Base-by-base conservation (phyloP, 1,140 invertebrate species). In the Hylaeus volcanicus region DNA sequence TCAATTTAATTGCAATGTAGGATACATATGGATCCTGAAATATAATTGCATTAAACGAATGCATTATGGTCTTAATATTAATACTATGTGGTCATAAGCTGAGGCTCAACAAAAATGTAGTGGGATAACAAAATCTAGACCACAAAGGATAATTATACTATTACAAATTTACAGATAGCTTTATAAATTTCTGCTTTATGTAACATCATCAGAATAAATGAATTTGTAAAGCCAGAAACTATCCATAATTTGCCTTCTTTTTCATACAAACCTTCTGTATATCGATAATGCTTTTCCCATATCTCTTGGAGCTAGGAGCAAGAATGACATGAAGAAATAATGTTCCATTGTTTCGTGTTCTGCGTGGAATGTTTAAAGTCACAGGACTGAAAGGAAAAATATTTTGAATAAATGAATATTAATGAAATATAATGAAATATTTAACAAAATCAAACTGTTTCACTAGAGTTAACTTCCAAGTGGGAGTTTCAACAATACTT, bases 271-370 rank as follows among this genome's bases (percentile, higher is more conserved):
- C 88, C 81, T 89, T 88, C 58, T 86, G 89, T 69, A 85, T 83
- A 37, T 88, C 86, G n/a, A 73, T 76, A 71, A 94, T 93, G 60
- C 93, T 93, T 8, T 94, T 90, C 0, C 91, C 90, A 55, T 90
- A 91, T 81, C 94, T 94, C 74, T 93, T 88, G 4, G 94, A 84
- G 48, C 74, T 39, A 26, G 91, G 91, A 11, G 88, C 91, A 64
- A 96, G 81, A 39, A 95, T 94, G 37, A 95, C 92, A 90, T 96
- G 96, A 82, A 97, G 93, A 88, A 94, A 97, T 43, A 97, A 88
- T 8, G 96, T 96, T 39, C 97, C 97, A 94, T 98, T 98, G 61
- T 95, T 95, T 11, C 96, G 93, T 1, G 96, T 97, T 90, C 95
- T 95, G 1, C 89, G 87, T 37, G 97, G 96, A 76, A 98, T 91